phyloP scores from a whole-genome alignment of 2,113 vertebrate species.

The Sardina pilchardus region DNA sequence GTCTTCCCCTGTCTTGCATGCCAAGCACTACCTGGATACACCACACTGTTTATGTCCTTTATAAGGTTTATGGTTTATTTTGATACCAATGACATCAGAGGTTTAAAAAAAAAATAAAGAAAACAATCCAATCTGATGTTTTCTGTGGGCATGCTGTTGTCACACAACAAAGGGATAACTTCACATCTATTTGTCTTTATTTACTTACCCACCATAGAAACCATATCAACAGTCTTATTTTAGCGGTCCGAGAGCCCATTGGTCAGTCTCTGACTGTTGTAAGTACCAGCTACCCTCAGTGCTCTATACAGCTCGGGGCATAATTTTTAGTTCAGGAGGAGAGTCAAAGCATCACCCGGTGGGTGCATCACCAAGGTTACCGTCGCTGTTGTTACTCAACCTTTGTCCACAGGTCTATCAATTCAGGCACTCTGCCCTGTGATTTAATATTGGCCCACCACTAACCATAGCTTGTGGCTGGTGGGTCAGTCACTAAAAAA shows the following conservation, averaged over 20 bases:
- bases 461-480: conserved; percentile 54
- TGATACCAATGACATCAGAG: neutral
- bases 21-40: neutral
- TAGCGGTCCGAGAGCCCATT: neutral
- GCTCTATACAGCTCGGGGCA: neutral
- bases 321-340: neutral
- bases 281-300: neutral
- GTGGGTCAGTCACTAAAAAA: conserved; percentile 54
- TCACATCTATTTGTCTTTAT: conserved; percentile 4
- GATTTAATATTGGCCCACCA: conserved; percentile 49
- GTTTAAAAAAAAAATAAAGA: no score
- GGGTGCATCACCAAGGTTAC: conserved; percentile 32
- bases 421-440: conserved; percentile 49
- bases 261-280: neutral
- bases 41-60: neutral
- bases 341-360: neutral
- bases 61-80: neutral
- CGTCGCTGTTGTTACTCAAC: conserved; percentile 18
- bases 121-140: neutral
- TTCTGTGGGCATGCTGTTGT: neutral
- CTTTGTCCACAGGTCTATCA: conserved; percentile 53
- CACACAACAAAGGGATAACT: neutral
- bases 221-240: conserved; percentile 15
- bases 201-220: neutral
- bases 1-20: neutral